Base-by-base conservation (phyloP, 2,797 vertebrate genomes). In the Microcaecilia unicolor region DNA sequence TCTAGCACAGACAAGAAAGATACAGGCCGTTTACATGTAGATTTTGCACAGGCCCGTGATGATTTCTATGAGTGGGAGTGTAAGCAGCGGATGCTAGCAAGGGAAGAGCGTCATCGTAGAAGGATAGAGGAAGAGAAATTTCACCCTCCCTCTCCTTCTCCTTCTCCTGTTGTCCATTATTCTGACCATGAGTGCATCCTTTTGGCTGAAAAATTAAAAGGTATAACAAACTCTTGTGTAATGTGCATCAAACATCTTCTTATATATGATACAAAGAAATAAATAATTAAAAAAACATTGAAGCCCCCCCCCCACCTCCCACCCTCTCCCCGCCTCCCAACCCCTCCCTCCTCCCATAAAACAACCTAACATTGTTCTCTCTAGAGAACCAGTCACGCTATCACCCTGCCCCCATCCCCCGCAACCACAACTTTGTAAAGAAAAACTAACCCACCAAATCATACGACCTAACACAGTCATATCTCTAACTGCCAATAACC, bases 41-140 rank as follows among this genome's bases (percentile, higher is more conserved):
- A 98, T 64, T 98, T 94, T 8, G 93, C 94, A 1, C 90, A 96
- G 72, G 94, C 94, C 9, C 74, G 93, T 46, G 93, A 98, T 1
- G 93, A 98, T 44, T 78, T 96, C 22, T 98, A 96, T 1, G 92
- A 98, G 68, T 97, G 93, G 94, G 94, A 98, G 45, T 97, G 94
- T 59, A 81, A 65, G 53, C 94, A 98, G 74, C 87, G 92, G 11
- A 88, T 94, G 89, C 46, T 94, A 58, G 93, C 93, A 7, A 67
- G 93, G 5, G 90, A 97, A 68, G 93, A 97, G 60, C 78, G 93
- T 9, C 94, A 95, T 55, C 85, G 92, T 17, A 77, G 90, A 28
- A 78, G 88, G 33, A 79, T 95, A 46, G 89, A 92, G 18, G 92
- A 94, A 55, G 90, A 97, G 34, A 82, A 75, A 22, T 70, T 93